These are phyloP conservation scores for Melanotaenia duboulayi DNA, from an alignment of 2,113 vertebrate species.

Conservation along the genomic window DNA sequence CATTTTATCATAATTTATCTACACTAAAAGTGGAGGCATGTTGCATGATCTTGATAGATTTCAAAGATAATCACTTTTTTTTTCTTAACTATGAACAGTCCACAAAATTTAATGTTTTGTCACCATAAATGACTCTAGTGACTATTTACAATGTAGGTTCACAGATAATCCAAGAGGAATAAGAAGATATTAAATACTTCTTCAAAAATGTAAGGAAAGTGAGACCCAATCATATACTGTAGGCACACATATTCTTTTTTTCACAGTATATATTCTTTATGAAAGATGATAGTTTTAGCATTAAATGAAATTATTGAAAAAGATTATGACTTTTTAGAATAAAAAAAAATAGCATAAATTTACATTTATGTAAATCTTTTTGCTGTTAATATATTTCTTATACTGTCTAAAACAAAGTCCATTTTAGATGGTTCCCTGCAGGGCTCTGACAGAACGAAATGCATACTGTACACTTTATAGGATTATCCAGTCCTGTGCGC, in stretches of 20 bases:
- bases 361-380: not conserved
- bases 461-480: not conserved
- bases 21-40: slow-evolving; percentile 17
- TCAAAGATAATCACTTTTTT: slow-evolving; percentile 13
- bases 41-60: slow-evolving; percentile 15
- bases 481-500: slow-evolving; percentile 14
- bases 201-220: not conserved
- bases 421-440: slow-evolving; percentile 17
- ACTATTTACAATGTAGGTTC: not conserved
- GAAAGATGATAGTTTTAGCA: too few species aligned
- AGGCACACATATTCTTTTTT: not conserved
- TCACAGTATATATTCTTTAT: too few species aligned
- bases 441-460: slow-evolving; percentile 12
- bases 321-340: too few species aligned
- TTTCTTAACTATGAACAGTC: slow-evolving; percentile 5
- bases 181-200: not conserved
- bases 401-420: slow-evolving; percentile 1
- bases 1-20: slow-evolving; percentile 39
- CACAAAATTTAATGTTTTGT: not conserved
- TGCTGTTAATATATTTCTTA: slow-evolving; percentile 18
- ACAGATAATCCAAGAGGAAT: too few species aligned
- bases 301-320: too few species aligned
- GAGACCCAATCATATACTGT: not conserved
- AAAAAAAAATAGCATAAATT: too few species aligned
- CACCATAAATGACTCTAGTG: not conserved